A percentile compares a stretch with the other conserved stretches of the same genome.
Evolutionary conservation across 2,113 vertebrate genomes (phyloP).

Genomic region (Indri indri): DNA sequence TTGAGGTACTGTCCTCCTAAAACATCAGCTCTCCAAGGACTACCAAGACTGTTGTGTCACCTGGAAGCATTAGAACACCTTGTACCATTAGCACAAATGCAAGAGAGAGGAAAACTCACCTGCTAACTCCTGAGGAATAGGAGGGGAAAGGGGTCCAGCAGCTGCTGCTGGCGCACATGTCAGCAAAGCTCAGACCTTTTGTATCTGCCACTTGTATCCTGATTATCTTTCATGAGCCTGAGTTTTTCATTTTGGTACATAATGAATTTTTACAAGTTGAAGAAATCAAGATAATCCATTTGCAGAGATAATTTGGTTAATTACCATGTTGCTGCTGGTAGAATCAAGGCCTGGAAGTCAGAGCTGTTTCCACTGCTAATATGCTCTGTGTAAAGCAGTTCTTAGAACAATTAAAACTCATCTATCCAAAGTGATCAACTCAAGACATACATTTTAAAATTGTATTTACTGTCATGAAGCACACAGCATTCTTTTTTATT

Average conservation of each 20-base stretch:
- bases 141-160: not conserved
- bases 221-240: conserved; percentile 77
- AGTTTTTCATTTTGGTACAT: conserved; percentile 77
- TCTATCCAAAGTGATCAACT: conserved; percentile 58
- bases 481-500: conserved; percentile 51
- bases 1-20: not conserved
- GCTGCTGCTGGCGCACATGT: not conserved
- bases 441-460: conserved; percentile 74
- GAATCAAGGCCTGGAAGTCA: conserved; percentile 73
- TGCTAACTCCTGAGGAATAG: accelerated
- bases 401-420: conserved; percentile 79
- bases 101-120: not conserved
- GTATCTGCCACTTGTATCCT: conserved; percentile 63
- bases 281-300: conserved; percentile 83
- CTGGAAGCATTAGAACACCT: not conserved
- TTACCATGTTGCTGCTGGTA: conserved; percentile 79
- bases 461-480: conserved; percentile 66
- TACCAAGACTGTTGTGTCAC: not conserved
- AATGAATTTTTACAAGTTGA: conserved; percentile 81
- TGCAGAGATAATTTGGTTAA: conserved; percentile 81
- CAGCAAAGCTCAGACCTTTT: conserved; percentile 66
- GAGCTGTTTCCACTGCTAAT: conserved; percentile 72
- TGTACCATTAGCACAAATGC: not conserved
- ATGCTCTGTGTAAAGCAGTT: conserved; percentile 76
- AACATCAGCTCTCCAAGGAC: not conserved